A percentile compares a stretch with the other conserved stretches of the same genome.
Conservation (phyloP, 2,888 invertebrate genomes). For the Anticlea derivata region DNA sequence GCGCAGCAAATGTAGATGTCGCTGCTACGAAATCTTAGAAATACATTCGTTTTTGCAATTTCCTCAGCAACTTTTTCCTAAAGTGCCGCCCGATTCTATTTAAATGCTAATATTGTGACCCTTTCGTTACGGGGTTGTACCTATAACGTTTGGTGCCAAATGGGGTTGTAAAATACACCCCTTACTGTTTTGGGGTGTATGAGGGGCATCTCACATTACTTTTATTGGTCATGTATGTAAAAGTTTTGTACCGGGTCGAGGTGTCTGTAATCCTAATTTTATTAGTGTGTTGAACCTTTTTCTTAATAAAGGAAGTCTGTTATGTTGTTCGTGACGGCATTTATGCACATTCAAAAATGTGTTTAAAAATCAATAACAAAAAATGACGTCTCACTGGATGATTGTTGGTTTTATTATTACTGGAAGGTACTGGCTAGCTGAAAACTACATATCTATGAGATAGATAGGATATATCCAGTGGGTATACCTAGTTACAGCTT, state of each 20-base stretch:
- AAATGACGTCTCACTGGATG: no score
- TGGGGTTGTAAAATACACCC: slow-evolving; percentile 40
- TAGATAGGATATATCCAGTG: no score
- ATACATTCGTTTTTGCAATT: slow-evolving; percentile 24
- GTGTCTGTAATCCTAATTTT: slow-evolving; percentile 35
- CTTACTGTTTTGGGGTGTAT: slow-evolving; percentile 35
- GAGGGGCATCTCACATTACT: slow-evolving; percentile 32
- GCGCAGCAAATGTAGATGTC: slow-evolving; percentile 31
- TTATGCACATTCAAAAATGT: no score
- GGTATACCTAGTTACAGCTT: no score
- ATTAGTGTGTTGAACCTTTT: slow-evolving; percentile 27
- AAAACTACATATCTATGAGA: no score
- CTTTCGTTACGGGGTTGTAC: slow-evolving; percentile 36
- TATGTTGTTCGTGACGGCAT: neutral
- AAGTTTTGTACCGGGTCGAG: slow-evolving; percentile 26
- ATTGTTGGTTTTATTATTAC: no score
- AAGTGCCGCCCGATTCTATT: slow-evolving; percentile 45
- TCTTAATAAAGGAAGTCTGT: slow-evolving; percentile 22
- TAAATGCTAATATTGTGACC: slow-evolving; percentile 60
- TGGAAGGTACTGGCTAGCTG: no score
- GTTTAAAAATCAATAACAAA: no score
- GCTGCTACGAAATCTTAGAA: slow-evolving; percentile 11
- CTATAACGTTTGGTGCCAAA: slow-evolving; percentile 35
- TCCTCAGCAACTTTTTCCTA: slow-evolving; percentile 24
- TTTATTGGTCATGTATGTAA: slow-evolving; percentile 40